Conservation (phyloP, 1,140 invertebrate genomes). For the Papilio polytes region DNA sequence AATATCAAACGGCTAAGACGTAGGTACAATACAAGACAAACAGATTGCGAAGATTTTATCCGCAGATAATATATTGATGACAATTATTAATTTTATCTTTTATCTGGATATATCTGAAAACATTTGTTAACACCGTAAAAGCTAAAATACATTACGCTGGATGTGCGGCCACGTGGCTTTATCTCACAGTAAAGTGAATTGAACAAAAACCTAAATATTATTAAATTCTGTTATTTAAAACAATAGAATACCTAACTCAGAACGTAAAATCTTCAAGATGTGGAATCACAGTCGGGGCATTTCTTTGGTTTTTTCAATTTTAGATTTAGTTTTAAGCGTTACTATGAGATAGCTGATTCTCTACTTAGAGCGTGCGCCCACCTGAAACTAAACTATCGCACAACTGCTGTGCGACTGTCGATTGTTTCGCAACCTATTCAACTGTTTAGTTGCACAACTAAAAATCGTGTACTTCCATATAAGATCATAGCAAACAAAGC, state of each 20-base stretch:
- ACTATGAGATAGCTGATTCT: not conserved
- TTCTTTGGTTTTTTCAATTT: not conserved
- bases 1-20: constrained; percentile 50
- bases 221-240: too few relatives aligned
- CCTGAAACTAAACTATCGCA: too few relatives aligned
- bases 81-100: constrained; percentile 11
- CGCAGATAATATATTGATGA: not conserved
- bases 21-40: not conserved
- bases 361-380: too few relatives aligned
- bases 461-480: too few relatives aligned
- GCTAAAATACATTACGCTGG: too few relatives aligned
- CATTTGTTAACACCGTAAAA: not conserved
- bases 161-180: not conserved
- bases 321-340: too few relatives aligned
- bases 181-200: not conserved
- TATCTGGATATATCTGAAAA: not conserved
- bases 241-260: not conserved
- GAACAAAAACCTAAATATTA: too few relatives aligned
- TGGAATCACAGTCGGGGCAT: not conserved
- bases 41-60: not conserved
- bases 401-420: too few relatives aligned
- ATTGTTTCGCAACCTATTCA: too few relatives aligned
- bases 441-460: too few relatives aligned
- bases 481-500: too few relatives aligned
- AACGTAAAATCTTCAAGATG: not conserved